A percentile compares a stretch with the other conserved stretches of the same genome.
Conservation (phyloP, 2,888 invertebrate species). For the Muschampia plurimacula region DNA sequence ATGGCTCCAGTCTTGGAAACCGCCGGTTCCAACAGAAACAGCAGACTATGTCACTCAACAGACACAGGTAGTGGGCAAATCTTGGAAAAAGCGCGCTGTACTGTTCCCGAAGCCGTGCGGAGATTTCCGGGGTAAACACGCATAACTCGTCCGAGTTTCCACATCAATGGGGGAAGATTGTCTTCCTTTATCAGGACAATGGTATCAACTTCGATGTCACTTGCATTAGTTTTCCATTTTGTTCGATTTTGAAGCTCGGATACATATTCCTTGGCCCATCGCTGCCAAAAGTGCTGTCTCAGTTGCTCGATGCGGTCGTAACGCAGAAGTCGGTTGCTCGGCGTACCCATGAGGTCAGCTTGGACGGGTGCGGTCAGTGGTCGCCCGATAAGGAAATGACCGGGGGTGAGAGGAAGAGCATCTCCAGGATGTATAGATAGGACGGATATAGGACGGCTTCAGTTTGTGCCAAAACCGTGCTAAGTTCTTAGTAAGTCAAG, state of each 20-base stretch:
- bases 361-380: background rate
- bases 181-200: background rate
- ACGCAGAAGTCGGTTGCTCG: background rate
- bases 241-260: background rate
- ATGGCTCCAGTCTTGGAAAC: constrained; percentile 1
- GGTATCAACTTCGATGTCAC: background rate
- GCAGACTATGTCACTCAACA: background rate
- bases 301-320: background rate
- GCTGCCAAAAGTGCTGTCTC: background rate
- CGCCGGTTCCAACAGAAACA: background rate
- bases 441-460: background rate
- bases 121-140: background rate
- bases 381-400: background rate
- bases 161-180: background rate
- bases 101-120: background rate
- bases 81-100: background rate
- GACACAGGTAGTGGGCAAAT: background rate
- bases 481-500: background rate
- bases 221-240: background rate
- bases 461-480: background rate
- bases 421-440: background rate
- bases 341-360: background rate
- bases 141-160: background rate
- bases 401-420: background rate
- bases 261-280: background rate